Conservation (phyloP, 2,113 vertebrate genomes). For the Serilophus lunatus region DNA sequence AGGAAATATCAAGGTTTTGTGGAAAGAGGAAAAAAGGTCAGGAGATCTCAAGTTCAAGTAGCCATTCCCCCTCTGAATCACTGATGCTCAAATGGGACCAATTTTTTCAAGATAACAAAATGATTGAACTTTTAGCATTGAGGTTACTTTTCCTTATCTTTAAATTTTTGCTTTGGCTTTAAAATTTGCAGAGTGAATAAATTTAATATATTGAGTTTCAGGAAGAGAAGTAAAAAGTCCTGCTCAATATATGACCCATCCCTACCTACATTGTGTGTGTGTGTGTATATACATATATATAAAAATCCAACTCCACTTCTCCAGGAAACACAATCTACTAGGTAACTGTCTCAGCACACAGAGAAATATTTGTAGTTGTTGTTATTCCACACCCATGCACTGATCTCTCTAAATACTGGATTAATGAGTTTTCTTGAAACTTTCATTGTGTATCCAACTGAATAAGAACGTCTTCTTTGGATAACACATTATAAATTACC, state of each 20-base stretch:
- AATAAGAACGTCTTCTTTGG: conserved; percentile 49
- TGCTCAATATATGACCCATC: not conserved
- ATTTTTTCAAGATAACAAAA: not conserved
- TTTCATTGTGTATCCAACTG: conserved; percentile 21
- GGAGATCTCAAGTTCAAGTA: not conserved
- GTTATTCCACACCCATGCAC: not conserved
- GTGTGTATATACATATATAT: not conserved
- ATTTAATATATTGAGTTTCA: not conserved
- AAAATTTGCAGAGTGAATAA: not conserved
- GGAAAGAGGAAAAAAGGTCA: not conserved
- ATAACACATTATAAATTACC: conserved; percentile 57
- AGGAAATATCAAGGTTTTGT: not conserved
- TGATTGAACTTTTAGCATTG: not conserved
- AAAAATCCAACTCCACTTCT: not conserved
- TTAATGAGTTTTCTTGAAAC: conserved; percentile 24
- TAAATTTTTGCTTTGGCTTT: not conserved
- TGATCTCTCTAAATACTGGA: conserved; percentile 11
- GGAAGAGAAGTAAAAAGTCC: not conserved
- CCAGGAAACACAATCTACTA: not conserved
- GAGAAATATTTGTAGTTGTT: not conserved
- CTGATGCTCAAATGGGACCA: not conserved
- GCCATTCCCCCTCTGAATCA: not conserved
- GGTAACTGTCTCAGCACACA: not conserved
- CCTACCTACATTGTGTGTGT: not conserved
- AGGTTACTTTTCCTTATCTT: not conserved